phyloP scores from a whole-genome alignment of 2,888 invertebrate genomes.

The Ophioninae sp. region DNA sequence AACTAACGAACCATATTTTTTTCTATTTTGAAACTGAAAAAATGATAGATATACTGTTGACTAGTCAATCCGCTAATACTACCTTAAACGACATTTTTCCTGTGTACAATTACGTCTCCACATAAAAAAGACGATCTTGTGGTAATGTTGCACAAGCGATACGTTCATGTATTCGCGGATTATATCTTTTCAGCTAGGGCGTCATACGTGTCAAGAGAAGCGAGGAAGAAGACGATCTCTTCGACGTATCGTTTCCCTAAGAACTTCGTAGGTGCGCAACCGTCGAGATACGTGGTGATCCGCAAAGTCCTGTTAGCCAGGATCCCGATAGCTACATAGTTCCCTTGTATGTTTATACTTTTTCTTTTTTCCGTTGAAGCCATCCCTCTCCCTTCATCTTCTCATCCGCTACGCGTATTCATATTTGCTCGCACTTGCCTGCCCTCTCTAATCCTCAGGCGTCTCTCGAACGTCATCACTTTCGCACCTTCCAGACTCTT shows the following conservation, averaged over 20 bases:
- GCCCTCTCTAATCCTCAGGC: constrained; percentile 33
- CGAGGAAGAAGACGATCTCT: not conserved
- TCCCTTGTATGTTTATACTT: constrained; percentile 23
- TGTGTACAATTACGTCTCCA: constrained; percentile 18
- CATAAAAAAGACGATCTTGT: constrained; percentile 22
- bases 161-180: constrained; percentile 59
- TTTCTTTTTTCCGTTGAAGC: not conserved
- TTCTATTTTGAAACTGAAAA: too few species aligned
- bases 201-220: constrained; percentile 1
- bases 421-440: constrained; percentile 1
- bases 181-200: constrained; percentile 33
- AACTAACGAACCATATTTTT: too few species aligned
- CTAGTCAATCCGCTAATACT: too few species aligned
- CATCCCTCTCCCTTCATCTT: constrained; percentile 18
- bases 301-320: constrained; percentile 56
- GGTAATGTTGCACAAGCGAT: constrained; percentile 45
- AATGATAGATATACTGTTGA: too few species aligned
- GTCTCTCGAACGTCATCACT: not conserved
- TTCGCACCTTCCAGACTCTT: not conserved
- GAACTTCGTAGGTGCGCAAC: constrained; percentile 51
- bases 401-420: constrained; percentile 26
- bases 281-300: constrained; percentile 31
- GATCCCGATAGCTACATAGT: constrained; percentile 54
- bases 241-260: constrained; percentile 42
- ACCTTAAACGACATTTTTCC: not conserved